phyloP scores from a whole-genome alignment of 2,888 invertebrate genomes.

The Heliothis peltigera region DNA sequence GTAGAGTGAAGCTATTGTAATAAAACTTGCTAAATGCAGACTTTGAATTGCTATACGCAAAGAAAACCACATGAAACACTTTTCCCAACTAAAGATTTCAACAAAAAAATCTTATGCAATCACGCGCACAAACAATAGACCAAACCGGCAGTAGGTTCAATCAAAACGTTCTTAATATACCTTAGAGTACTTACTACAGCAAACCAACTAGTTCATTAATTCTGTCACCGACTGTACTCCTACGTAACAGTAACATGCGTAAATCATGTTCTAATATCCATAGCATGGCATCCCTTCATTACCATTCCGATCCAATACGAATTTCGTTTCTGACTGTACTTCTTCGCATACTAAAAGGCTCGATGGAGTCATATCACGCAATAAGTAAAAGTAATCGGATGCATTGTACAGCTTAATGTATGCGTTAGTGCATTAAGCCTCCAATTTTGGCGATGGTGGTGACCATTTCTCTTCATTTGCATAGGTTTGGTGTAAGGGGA shows the following conservation, averaged over 20 bases:
- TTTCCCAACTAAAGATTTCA: neutral
- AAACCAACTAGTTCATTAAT: constrained; percentile 1
- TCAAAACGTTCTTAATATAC: neutral
- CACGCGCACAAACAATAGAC: neutral
- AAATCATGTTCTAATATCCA: constrained; percentile 60
- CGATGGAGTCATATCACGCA: constrained; percentile 76
- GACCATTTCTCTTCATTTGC: constrained; percentile 60
- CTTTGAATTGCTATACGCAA: neutral
- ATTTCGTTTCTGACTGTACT: constrained; percentile 71
- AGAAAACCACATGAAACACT: neutral
- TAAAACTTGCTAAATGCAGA: neutral
- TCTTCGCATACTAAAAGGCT: constrained; percentile 64
- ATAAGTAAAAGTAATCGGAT: constrained; percentile 64
- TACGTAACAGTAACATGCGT: constrained; percentile 44
- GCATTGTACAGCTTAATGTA: constrained; percentile 55
- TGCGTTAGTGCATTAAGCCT: constrained; percentile 42
- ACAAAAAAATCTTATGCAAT: neutral
- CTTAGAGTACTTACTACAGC: neutral
- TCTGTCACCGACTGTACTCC: constrained; percentile 19
- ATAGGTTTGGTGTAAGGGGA: constrained; percentile 38
- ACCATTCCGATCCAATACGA: constrained; percentile 58
- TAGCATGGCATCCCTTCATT: constrained; percentile 41
- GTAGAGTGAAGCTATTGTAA: neutral
- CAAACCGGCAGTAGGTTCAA: neutral
- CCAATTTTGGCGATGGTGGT: constrained; percentile 59